Evolutionary conservation across 2,797 vertebrate genomes (phyloP), one percentile per base, ranked within the genome.

Genomic region (Anguilla anguilla): DNA sequence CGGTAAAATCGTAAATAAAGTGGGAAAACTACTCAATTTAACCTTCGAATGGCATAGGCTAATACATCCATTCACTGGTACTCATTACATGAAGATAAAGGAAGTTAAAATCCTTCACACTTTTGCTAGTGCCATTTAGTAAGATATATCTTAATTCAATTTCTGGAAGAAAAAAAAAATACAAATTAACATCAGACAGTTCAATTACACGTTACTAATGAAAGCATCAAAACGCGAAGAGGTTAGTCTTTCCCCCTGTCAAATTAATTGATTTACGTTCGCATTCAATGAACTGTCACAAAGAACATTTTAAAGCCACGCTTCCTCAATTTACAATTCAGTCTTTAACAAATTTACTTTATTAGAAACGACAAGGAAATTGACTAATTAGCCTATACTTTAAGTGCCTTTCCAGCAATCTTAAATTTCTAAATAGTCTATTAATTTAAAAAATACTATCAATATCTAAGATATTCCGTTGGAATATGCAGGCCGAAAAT

Each of bases 211-310:
- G 15, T 81, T 49, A 81, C 77, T 81, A 81, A 81, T 81, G 77
- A 81, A 81, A 49, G 39, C 77, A 25, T 43, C 74, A 79, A 39
- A 79, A 35, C 69, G 31, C 77, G 22, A 46, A 81, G 28, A 49
- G 19, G 31, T 83, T 49, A 59, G 83, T 31, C 55, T 17, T 84
- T 49, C 22, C 35, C 31, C 10, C 17, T 49, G 35, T 53, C 43
- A 28, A 22, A 51, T 53, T 83, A 49, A 25, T 53, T 83, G 51
- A 53, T 83, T 28, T 84, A 39, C 17, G 51, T 59, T 55, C 49
- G n/a, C 83, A 84, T 84, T 84, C 11, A 28, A 84, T 57, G 83
- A 84, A 59, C 53, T 57, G 83, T 84, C 83, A 84, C 13, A 28
- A 53, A 31, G n/a, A 53, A 55, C 51, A 84, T 17, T 55, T 84